Evolutionary conservation across 1,140 invertebrate genomes (phyloP).

Genomic region (Dreissena rostriformis): DNA sequence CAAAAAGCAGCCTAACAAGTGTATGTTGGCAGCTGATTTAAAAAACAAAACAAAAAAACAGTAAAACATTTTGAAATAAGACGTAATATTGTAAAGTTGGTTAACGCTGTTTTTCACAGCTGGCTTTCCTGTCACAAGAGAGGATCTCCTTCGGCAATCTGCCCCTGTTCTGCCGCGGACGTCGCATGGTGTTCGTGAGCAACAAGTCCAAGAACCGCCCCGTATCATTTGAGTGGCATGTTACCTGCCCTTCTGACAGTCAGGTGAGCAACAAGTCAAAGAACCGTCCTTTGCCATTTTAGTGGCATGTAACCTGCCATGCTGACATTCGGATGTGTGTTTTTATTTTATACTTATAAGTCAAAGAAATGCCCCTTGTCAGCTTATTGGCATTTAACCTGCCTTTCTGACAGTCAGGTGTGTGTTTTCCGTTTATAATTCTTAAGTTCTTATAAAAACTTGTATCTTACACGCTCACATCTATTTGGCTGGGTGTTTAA

Average conservation of each 20-base stretch:
- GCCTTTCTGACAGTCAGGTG: slow-evolving; percentile 63
- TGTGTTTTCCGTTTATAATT: too few species aligned
- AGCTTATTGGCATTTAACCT: slow-evolving; percentile 81
- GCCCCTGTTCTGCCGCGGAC: slow-evolving; percentile 76
- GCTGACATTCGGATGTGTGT: too few species aligned
- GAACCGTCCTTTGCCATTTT: slow-evolving; percentile 53
- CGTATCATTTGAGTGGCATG: slow-evolving; percentile 81
- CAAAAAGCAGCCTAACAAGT: too few species aligned
- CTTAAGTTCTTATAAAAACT: too few species aligned
- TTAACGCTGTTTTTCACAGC: slow-evolving; percentile 57
- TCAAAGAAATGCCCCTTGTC: slow-evolving; percentile 61
- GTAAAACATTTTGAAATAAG: too few species aligned
- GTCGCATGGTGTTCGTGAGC: slow-evolving; percentile 77
- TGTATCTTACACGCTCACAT: too few species aligned
- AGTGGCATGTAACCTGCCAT: too few species aligned
- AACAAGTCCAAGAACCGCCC: slow-evolving; percentile 78
- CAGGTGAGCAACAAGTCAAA: slow-evolving; percentile 78
- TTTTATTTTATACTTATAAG: too few species aligned
- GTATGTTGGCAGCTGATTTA: too few species aligned
- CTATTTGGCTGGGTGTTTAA: too few species aligned
- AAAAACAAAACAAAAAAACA: too few species aligned
- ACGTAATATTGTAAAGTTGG: neutral
- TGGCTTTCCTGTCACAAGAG: slow-evolving; percentile 77
- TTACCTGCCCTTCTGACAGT: slow-evolving; percentile 76
- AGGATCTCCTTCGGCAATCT: slow-evolving; percentile 79